These are phyloP conservation scores for Zaprionus ghesquierei DNA, from an alignment of 1,140 invertebrate species.

Conservation along the genomic window DNA sequence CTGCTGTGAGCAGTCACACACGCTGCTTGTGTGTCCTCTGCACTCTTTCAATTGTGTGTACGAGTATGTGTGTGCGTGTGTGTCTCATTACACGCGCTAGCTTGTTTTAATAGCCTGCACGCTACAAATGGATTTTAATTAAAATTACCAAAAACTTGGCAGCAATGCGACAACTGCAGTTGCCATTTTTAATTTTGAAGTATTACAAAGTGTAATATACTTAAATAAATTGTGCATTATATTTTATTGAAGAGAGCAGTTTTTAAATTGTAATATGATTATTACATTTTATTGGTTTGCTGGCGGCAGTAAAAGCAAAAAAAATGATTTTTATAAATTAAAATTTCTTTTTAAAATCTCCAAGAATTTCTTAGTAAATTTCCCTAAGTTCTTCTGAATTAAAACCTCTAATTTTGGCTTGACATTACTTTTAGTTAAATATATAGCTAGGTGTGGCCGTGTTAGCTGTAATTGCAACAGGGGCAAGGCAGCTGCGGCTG, in stretches of 20 bases:
- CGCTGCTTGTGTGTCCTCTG: background rate
- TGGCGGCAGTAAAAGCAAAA: too few relatives aligned
- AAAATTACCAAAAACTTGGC: constrained; percentile 11
- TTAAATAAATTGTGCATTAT: background rate
- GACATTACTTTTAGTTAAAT: background rate
- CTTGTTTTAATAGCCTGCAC: constrained; percentile 8
- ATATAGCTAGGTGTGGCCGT: background rate
- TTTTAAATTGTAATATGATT: too few relatives aligned
- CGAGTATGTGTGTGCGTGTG: background rate
- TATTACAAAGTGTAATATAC: too few relatives aligned
- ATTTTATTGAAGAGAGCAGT: background rate
- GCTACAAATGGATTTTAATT: constrained; percentile 39
- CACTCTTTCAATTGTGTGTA: background rate
- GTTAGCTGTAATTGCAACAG: constrained; percentile 15
- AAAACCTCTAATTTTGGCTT: background rate
- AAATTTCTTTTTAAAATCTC: too few relatives aligned
- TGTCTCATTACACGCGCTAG: constrained; percentile 13
- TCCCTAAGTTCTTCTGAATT: background rate
- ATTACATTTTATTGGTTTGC: too few relatives aligned
- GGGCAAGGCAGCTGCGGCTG: background rate
- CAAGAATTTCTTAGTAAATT: too few relatives aligned
- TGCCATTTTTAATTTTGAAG: background rate
- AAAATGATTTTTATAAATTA: too few relatives aligned
- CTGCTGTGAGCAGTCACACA: background rate
- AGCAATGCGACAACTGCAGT: background rate